Evolutionary conservation across 2,888 invertebrate genomes (phyloP).

Genomic region (Polyommatus icarus): DNA sequence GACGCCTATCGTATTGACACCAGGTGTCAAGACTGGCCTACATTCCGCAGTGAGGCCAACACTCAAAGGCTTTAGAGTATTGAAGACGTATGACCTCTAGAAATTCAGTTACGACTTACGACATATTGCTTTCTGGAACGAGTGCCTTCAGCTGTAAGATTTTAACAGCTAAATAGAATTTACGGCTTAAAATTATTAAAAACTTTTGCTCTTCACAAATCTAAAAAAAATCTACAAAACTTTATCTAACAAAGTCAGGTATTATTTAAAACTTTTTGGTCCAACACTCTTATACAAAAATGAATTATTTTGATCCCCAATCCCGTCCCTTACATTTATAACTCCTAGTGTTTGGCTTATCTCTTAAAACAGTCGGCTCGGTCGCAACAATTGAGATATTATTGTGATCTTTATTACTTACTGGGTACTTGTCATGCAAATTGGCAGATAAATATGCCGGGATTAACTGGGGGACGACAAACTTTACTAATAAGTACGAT

Average conservation of each 20-base stretch:
- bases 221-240: background rate
- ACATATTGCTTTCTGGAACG: background rate
- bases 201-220: background rate
- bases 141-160: background rate
- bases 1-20: background rate
- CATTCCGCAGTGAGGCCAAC: background rate
- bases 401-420: conserved; percentile 24
- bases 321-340: background rate
- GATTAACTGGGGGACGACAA: background rate
- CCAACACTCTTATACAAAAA: background rate
- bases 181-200: background rate
- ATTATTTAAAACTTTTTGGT: conserved; percentile 3
- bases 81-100: background rate
- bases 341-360: conserved; percentile 16
- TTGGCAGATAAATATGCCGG: conserved; percentile 13
- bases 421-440: conserved; percentile 4
- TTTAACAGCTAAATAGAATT: background rate
- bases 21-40: background rate
- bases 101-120: background rate
- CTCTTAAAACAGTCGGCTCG: conserved; percentile 22
- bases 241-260: conserved; percentile 8
- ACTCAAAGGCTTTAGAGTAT: conserved; percentile 4
- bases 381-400: conserved; percentile 23
- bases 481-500: background rate
- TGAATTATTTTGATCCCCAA: background rate